Base-by-base conservation (phyloP, 2,888 invertebrate species). In the Eilema caniola region DNA sequence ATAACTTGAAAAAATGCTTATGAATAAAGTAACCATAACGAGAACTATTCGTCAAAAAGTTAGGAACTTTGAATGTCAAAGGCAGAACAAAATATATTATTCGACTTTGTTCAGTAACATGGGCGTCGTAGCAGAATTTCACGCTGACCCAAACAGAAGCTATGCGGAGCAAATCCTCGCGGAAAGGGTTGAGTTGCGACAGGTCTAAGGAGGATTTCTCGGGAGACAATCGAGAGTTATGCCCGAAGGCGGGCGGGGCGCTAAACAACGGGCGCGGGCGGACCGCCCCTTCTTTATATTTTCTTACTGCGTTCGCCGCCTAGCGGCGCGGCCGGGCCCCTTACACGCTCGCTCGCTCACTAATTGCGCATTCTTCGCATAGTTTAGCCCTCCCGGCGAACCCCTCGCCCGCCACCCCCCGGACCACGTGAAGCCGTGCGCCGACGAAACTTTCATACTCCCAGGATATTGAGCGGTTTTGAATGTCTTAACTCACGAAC, bases 321-420 rank as follows among this genome's bases (percentile, higher is more conserved):
- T 93, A 89, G 93, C 93, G 92, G 92, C 94, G 92, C 95, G 95
- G 95, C 95, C 95, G 96, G 96, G 96, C 96, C 95, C 94, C 95
- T 93, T 95, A 95, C 95, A 95, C 95, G 96, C 96, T 96, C 96
- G 97, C 96, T 96, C 96, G 97, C 96, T 97, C 98, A 98, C 98
- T 98, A 98, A 98, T 98, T 98, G 98, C 98, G 97, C 98, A 98
- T 98, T 98, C 98, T 98, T 98, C 97, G 97, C 98, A 98, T 98
- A 98, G 98, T 98, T 98, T 97, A 97, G 97, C 96, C 96, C 97
- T 96, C 96, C 96, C 94, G 94, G 93, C 96, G 94, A 89, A 90
- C 95, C 95, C 96, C 93, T 91, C 95, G 92, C 93, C 92, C 88
- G 88, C 92, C 94, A 88, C 92, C 82, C 90, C 93, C 93, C 92